Conservation (phyloP, 2,797 vertebrate species). For the Sebastes taczanowskii region DNA sequence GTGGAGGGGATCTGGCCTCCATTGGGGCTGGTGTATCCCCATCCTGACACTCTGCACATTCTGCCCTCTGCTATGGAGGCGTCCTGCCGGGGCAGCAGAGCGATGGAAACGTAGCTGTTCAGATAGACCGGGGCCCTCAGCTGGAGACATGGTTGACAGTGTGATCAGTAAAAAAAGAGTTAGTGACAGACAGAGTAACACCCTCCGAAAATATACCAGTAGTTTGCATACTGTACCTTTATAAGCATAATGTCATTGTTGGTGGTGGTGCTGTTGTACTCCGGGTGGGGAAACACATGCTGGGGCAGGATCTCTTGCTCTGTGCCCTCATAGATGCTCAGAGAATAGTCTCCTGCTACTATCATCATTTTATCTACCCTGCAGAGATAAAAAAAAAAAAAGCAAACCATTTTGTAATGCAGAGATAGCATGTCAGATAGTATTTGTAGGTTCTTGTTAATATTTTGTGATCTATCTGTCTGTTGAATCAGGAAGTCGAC, state of each 20-base stretch:
- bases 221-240: slow-evolving; percentile 72
- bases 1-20: slow-evolving; percentile 75
- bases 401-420: not conserved
- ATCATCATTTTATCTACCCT: slow-evolving; percentile 80
- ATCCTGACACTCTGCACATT: slow-evolving; percentile 86
- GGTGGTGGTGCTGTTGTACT: slow-evolving; percentile 75
- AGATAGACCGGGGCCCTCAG: slow-evolving; percentile 77
- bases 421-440: not conserved
- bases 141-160: slow-evolving; percentile 54
- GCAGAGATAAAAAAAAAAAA: not conserved
- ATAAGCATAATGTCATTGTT: slow-evolving; percentile 88
- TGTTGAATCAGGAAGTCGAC: not conserved
- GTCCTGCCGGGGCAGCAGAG: slow-evolving; percentile 79
- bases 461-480: not conserved
- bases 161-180: not conserved
- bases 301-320: slow-evolving; percentile 83
- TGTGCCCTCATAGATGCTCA: slow-evolving; percentile 83
- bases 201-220: not conserved
- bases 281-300: slow-evolving; percentile 80
- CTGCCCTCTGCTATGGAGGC: slow-evolving; percentile 67
- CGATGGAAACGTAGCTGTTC: slow-evolving; percentile 80
- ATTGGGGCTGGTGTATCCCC: slow-evolving; percentile 80
- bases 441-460: not conserved
- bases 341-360: slow-evolving; percentile 84
- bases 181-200: not conserved